These are phyloP conservation scores for Heptranchias perlo DNA, from an alignment of 2,113 vertebrate genomes.

Conservation along the genomic window DNA sequence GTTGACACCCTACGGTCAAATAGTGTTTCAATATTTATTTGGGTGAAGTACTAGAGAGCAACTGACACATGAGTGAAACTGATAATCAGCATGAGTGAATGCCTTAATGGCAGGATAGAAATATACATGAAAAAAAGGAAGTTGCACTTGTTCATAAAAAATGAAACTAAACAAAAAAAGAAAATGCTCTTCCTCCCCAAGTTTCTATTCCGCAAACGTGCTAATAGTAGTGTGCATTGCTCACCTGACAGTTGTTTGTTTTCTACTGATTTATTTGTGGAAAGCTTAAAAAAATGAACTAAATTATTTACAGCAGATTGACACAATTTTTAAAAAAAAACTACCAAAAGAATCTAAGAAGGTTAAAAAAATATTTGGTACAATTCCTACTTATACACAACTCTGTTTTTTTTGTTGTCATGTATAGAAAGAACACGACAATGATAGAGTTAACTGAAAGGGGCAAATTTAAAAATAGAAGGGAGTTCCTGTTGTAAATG, in stretches of 20 bases:
- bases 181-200: neutral
- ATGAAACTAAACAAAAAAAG: neutral
- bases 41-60: neutral
- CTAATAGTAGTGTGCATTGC: neutral
- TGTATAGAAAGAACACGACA: neutral
- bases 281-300: neutral
- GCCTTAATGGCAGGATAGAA: neutral
- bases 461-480: neutral
- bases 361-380: neutral
- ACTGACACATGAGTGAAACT: neutral
- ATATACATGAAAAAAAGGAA: neutral
- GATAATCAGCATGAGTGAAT: neutral
- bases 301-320: neutral
- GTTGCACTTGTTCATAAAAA: neutral
- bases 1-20: neutral
- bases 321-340: neutral
- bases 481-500: neutral
- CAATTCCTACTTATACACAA: neutral
- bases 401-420: neutral
- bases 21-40: neutral
- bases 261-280: neutral
- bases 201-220: neutral
- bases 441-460: neutral
- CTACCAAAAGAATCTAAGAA: neutral
- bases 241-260: neutral